Percentiles rank a stretch among this genome's conserved stretches.
phyloP scores from a whole-genome alignment of 2,797 vertebrate genomes.

The Mallotus villosus region DNA sequence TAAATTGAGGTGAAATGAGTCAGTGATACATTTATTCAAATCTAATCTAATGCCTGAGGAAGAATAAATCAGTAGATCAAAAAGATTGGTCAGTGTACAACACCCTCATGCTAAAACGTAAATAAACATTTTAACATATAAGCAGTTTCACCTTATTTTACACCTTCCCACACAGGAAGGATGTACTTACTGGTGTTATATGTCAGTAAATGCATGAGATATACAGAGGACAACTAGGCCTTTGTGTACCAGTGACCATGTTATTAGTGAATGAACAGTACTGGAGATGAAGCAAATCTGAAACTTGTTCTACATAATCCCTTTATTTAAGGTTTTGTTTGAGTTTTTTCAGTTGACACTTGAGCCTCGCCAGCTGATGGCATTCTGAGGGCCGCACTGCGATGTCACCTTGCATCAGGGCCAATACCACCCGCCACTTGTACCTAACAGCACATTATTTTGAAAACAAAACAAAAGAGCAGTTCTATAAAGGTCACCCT shows the following conservation, averaged over 20 bases:
- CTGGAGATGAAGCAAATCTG: too few relatives aligned
- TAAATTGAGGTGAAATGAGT: not conserved
- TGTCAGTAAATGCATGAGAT: constrained; percentile 43
- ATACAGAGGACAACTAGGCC: constrained; percentile 1
- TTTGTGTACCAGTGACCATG: constrained; percentile 9
- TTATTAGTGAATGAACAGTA: too few relatives aligned
- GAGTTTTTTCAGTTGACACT: not conserved
- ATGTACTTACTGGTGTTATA: constrained; percentile 48
- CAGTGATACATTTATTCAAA: constrained; percentile 16
- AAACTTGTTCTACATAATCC: not conserved
- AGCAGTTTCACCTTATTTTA: constrained; percentile 58
- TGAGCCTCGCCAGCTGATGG: not conserved
- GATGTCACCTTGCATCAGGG: not conserved
- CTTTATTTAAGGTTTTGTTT: not conserved
- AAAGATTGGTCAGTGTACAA: constrained; percentile 63
- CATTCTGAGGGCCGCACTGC: not conserved
- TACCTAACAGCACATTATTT: constrained; percentile 15
- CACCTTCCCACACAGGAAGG: constrained; percentile 61
- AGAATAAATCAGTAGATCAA: constrained; percentile 34
- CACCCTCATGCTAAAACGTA: constrained; percentile 59
- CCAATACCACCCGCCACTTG: not conserved
- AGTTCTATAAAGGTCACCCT: constrained; percentile 50
- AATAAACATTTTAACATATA: constrained; percentile 63
- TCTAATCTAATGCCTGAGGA: constrained; percentile 29
- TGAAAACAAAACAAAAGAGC: constrained; percentile 28